These are phyloP conservation scores for Sinelater perroti DNA, from an alignment of 2,888 invertebrate genomes.

Conservation along the genomic window DNA sequence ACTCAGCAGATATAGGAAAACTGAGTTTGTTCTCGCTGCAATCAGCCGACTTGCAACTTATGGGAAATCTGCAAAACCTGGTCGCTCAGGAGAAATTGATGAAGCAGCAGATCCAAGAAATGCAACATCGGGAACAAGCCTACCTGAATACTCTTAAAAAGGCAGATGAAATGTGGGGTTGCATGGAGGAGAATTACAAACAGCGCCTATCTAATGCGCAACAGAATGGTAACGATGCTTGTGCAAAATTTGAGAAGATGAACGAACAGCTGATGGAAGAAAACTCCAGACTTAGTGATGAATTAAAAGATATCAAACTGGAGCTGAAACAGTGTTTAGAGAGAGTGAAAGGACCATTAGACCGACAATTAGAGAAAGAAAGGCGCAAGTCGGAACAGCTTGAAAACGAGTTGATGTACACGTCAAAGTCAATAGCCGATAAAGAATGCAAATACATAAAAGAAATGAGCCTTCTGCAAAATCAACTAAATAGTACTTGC, in stretches of 20 bases:
- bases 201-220: constrained; percentile 6
- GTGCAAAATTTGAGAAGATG: constrained; percentile 41
- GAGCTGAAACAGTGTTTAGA: constrained; percentile 56
- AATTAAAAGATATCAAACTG: constrained; percentile 54
- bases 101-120: constrained; percentile 68
- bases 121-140: constrained; percentile 71
- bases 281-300: constrained; percentile 51
- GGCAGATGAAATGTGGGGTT: constrained; percentile 65
- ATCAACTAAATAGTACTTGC: constrained; percentile 51
- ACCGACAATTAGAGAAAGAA: constrained; percentile 45
- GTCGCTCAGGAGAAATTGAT: constrained; percentile 67
- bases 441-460: constrained; percentile 46
- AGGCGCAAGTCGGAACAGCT: constrained; percentile 48
- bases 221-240: constrained; percentile 15
- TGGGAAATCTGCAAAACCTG: constrained; percentile 64
- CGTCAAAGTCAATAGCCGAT: constrained; percentile 33
- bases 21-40: constrained; percentile 36
- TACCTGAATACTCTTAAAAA: constrained; percentile 77
- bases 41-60: constrained; percentile 58
- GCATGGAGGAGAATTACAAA: constrained; percentile 21
- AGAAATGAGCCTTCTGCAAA: constrained; percentile 51
- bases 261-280: constrained; percentile 50
- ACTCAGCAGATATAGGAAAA: constrained; percentile 20
- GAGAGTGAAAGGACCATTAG: constrained; percentile 53
- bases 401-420: constrained; percentile 50